Conservation (phyloP, 2,888 invertebrate species). For the Xestia rhomboidea region DNA sequence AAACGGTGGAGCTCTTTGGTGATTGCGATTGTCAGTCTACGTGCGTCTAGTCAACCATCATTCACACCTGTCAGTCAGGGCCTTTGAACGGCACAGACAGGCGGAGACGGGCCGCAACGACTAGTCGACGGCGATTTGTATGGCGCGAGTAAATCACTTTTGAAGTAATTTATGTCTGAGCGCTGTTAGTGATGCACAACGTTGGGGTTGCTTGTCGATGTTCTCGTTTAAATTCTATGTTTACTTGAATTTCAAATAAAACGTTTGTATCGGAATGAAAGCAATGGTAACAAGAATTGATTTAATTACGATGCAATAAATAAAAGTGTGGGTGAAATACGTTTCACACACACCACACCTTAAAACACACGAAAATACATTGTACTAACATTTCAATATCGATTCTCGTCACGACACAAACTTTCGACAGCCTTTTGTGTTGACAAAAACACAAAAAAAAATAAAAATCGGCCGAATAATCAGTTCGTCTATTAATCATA, state of each 20-base stretch:
- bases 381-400: constrained; percentile 53
- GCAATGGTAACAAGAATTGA: constrained; percentile 12
- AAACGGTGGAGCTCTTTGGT: constrained; percentile 74
- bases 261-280: constrained; percentile 24
- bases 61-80: constrained; percentile 86
- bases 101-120: constrained; percentile 83
- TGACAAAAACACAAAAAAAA: constrained; percentile 72
- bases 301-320: constrained; percentile 36
- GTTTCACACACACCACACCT: constrained; percentile 11
- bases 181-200: constrained; percentile 78
- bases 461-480: constrained; percentile 74
- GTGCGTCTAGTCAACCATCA: constrained; percentile 79
- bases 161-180: constrained; percentile 87
- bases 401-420: constrained; percentile 64
- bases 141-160: constrained; percentile 88
- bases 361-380: constrained; percentile 22
- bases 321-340: constrained; percentile 14
- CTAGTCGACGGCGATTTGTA: constrained; percentile 86
- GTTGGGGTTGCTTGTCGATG: constrained; percentile 56
- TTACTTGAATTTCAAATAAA: constrained; percentile 54
- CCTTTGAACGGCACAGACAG: constrained; percentile 77
- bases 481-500: constrained; percentile 84
- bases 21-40: constrained; percentile 83
- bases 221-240: constrained; percentile 62
- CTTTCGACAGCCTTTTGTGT: constrained; percentile 79